A percentile compares a stretch with the other conserved stretches of the same genome.
These are phyloP conservation scores for Eupithecia subumbrata DNA, from an alignment of 2,888 invertebrate genomes.

Conservation along the genomic window DNA sequence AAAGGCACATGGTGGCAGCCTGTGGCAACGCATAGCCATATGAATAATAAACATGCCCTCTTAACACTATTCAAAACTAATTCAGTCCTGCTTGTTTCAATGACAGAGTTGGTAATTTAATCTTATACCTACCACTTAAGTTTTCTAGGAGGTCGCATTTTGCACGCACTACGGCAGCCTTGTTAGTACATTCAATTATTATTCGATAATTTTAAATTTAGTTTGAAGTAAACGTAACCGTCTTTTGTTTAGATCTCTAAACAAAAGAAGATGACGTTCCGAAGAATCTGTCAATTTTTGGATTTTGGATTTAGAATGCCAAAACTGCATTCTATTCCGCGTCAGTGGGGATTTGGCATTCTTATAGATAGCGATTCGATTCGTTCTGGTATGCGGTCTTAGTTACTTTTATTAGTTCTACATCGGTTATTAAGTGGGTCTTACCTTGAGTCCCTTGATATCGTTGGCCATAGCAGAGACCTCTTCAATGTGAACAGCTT, in stretches of 20 bases:
- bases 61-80: slow-evolving; percentile 5
- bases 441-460: slow-evolving; percentile 78
- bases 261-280: not conserved
- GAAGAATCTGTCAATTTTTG: not conserved
- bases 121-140: not conserved
- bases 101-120: not conserved
- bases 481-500: slow-evolving; percentile 76
- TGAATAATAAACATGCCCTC: slow-evolving; percentile 23
- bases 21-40: not conserved
- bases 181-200: no score
- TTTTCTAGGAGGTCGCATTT: not conserved
- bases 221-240: not conserved
- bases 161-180: no score
- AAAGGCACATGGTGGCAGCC: slow-evolving; percentile 19
- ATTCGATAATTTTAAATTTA: not conserved
- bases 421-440: not conserved
- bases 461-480: slow-evolving; percentile 73
- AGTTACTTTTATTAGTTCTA: not conserved
- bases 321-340: not conserved
- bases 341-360: not conserved
- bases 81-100: not conserved
- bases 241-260: not conserved
- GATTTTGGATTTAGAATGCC: not conserved
- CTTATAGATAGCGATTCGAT: not conserved
- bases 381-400: not conserved